Evolutionary conservation across 92 coral and sea anemone species (phyloP).

Genomic region (Blastomussa wellsi): DNA sequence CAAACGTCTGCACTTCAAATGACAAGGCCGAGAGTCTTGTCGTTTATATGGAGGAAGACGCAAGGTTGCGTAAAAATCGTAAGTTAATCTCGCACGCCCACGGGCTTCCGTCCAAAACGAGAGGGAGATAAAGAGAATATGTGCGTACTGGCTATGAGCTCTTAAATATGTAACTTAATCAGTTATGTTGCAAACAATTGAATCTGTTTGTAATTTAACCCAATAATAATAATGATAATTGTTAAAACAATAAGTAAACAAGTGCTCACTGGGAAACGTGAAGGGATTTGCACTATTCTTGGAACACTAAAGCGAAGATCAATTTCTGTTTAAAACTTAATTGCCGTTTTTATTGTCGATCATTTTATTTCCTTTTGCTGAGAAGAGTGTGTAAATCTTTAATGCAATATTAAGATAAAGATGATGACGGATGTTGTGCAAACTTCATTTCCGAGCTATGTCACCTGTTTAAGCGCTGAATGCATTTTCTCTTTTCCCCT

Average conservation of each 20-base stretch:
- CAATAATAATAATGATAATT: slow-evolving; percentile 6
- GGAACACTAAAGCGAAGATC: neutral
- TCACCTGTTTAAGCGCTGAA: too few relatives aligned
- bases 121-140: neutral
- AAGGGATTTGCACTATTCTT: neutral
- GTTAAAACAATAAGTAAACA: neutral
- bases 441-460: too few relatives aligned
- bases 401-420: too few relatives aligned
- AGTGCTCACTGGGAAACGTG: neutral
- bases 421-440: too few relatives aligned
- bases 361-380: neutral
- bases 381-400: too few relatives aligned
- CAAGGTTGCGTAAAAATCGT: slow-evolving; percentile 18
- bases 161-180: neutral
- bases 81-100: slow-evolving; percentile 8
- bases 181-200: neutral
- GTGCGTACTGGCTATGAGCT: neutral
- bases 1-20: neutral
- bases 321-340: neutral
- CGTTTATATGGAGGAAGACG: neutral
- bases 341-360: neutral
- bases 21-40: neutral
- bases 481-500: too few relatives aligned
- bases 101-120: slow-evolving; percentile 12
- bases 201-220: slow-evolving; percentile 27